phyloP scores from a whole-genome alignment of 1,140 invertebrate species.

The Sesamia nonagrioides region DNA sequence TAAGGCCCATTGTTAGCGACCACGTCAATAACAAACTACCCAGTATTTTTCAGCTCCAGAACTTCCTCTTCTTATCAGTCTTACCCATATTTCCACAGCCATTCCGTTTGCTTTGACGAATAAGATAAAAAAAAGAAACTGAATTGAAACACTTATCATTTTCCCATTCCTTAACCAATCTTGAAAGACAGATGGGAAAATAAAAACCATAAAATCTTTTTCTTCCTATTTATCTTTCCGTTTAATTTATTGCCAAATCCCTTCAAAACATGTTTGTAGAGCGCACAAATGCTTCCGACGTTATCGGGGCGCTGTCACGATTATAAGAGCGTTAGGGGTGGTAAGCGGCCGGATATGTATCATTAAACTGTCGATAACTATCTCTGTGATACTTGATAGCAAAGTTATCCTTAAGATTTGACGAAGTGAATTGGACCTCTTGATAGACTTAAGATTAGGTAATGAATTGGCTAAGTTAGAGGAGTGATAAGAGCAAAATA shows the following conservation, averaged over 20 bases:
- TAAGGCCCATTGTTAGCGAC: too few species aligned
- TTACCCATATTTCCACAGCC: too few species aligned
- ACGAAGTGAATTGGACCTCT: background rate
- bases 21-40: too few species aligned
- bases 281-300: background rate
- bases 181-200: slow-evolving; percentile 3
- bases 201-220: background rate
- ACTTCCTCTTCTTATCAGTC: too few species aligned
- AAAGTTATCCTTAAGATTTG: background rate
- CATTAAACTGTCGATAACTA: background rate
- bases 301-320: background rate
- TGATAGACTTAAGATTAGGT: background rate
- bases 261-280: too few species aligned
- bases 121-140: background rate
- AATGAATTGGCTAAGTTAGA: too few species aligned
- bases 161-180: background rate
- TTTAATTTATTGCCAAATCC: background rate
- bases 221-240: background rate
- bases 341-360: background rate
- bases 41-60: too few species aligned
- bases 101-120: too few species aligned
- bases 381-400: background rate
- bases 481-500: too few species aligned
- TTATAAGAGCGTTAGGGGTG: background rate
- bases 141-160: slow-evolving; percentile 6